A percentile compares a stretch with the other conserved stretches of the same genome.
phyloP scores from a whole-genome alignment of 1,140 invertebrate genomes.

The Paraescarpia echinospica region DNA sequence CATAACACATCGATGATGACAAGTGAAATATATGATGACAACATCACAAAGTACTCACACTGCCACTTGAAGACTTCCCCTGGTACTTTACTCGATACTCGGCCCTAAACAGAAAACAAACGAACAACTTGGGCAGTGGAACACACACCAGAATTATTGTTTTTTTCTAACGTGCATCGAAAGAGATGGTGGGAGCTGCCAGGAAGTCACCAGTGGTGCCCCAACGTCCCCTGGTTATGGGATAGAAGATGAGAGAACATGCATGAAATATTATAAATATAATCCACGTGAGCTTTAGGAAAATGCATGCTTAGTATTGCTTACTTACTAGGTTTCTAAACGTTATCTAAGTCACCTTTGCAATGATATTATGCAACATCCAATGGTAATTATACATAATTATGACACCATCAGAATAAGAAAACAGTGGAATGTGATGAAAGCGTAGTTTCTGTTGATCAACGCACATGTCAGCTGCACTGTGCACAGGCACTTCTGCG shows the following conservation, averaged over 20 bases:
- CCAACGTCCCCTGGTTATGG: too few species aligned
- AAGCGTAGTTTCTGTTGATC: background rate
- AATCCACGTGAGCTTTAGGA: too few species aligned
- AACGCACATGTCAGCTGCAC: constrained; percentile 43
- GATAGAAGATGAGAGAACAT: too few species aligned
- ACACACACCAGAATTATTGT: too few species aligned
- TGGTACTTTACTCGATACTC: constrained; percentile 40
- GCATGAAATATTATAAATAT: too few species aligned
- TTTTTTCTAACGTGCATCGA: too few species aligned
- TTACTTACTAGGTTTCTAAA: too few species aligned
- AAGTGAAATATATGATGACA: background rate
- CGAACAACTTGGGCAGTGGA: background rate
- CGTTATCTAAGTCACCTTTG: too few species aligned
- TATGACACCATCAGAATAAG: background rate
- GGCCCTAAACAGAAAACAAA: constrained; percentile 37
- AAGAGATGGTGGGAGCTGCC: too few species aligned
- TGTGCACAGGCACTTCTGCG: constrained; percentile 47
- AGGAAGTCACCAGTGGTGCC: too few species aligned
- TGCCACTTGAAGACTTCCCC: constrained; percentile 36
- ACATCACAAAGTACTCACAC: constrained; percentile 33
- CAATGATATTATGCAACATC: background rate
- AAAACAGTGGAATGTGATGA: background rate
- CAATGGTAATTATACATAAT: background rate
- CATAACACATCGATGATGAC: background rate
- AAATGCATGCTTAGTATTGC: too few species aligned